Conservation (phyloP, 1,140 invertebrate genomes). For the Drosophila persimilis region DNA sequence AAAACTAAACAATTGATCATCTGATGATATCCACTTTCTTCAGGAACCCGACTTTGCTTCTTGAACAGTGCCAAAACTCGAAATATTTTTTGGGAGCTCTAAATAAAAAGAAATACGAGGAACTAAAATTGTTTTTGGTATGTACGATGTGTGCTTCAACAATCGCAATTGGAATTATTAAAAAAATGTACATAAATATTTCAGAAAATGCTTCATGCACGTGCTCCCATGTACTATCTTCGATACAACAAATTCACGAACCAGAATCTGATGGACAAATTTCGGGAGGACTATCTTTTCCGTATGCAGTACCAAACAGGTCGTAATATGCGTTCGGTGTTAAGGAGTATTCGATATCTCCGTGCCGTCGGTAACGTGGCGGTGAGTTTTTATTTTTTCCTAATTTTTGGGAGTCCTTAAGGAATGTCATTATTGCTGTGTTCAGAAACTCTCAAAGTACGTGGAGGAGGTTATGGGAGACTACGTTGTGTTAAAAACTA, state of each 20-base stretch:
- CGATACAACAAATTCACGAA: slow-evolving; percentile 56
- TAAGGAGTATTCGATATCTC: slow-evolving; percentile 53
- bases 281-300: slow-evolving; percentile 50
- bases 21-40: background rate
- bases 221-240: slow-evolving; percentile 64
- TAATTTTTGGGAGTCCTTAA: background rate
- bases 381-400: slow-evolving; percentile 32
- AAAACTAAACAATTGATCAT: background rate
- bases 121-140: slow-evolving; percentile 54
- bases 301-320: slow-evolving; percentile 74
- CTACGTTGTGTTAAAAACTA: slow-evolving; percentile 70
- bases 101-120: slow-evolving; percentile 49
- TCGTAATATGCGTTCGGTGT: slow-evolving; percentile 62
- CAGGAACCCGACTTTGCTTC: slow-evolving; percentile 56
- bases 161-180: no score
- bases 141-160: background rate
- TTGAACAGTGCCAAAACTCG: slow-evolving; percentile 57
- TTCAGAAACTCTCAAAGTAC: slow-evolving; percentile 53
- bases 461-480: slow-evolving; percentile 76
- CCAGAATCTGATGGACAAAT: slow-evolving; percentile 47
- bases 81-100: slow-evolving; percentile 32
- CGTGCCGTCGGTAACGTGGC: slow-evolving; percentile 45
- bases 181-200: background rate
- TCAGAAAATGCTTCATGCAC: slow-evolving; percentile 77
- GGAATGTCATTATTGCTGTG: background rate